Conservation (phyloP, 2,888 invertebrate genomes). For the Clistopyga incitator region DNA sequence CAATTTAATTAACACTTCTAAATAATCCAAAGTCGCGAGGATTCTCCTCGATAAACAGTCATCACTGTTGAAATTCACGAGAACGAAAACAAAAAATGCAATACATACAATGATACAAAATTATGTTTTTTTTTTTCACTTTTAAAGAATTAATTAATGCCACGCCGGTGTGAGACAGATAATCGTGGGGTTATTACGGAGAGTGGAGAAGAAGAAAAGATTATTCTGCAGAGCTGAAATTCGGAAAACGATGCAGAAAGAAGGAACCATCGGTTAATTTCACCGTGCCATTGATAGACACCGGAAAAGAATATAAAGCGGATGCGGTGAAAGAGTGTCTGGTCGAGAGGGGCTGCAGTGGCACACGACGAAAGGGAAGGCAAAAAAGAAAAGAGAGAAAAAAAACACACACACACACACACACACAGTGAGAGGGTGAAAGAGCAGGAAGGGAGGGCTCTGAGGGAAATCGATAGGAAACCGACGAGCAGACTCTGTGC, state of each 20-base stretch:
- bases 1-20: neutral
- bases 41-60: neutral
- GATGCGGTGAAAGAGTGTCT: slow-evolving; percentile 56
- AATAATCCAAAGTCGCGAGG: neutral
- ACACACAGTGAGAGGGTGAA: slow-evolving; percentile 36
- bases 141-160: slow-evolving; percentile 1
- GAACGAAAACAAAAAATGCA: neutral
- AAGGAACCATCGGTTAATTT: slow-evolving; percentile 63
- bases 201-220: neutral
- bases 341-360: slow-evolving; percentile 12
- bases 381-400: no score
- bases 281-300: slow-evolving; percentile 58
- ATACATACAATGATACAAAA: neutral
- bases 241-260: slow-evolving; percentile 1
- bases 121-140: no score
- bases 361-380: slow-evolving; percentile 40
- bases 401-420: no score
- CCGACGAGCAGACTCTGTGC: slow-evolving; percentile 54
- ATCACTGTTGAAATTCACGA: no score
- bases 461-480: slow-evolving; percentile 68
- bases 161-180: neutral
- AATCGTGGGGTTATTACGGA: neutral
- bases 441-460: slow-evolving; percentile 56
- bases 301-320: slow-evolving; percentile 57
- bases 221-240: neutral